Evolutionary conservation across 2,113 vertebrate genomes (phyloP), one percentile per base, ranked within the genome.

Genomic region (Syngnathus scovelli): DNA sequence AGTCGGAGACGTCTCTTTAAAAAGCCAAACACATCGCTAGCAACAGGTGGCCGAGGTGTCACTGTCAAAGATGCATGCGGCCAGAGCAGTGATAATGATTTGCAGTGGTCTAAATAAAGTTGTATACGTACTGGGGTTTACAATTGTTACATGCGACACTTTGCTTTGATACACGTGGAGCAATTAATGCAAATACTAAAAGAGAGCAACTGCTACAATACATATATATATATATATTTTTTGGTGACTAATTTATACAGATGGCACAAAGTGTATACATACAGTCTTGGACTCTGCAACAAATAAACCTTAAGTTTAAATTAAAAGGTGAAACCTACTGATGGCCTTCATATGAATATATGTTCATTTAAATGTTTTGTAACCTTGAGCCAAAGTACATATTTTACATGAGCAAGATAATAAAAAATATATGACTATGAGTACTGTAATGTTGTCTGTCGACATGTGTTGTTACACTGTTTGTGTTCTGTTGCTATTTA

Each of bases 41-140:
- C 87, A 89, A 90, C 91, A 90, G 87, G 86, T 90, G 84, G 60
- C 18, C 9, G 49, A 70, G 39, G 27, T 44, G 61, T 62, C 61
- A 44, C 6, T n/a, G 19, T 13, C 54, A 9, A 33, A 23, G 61
- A 41, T 21, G 63, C 6, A 77, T 75, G 55, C 7, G 4, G 11
- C 21, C 37, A 9, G 8, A 4, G 12, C 9, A 39, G 36, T 23
- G 11, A 7, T 72, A 48, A 77, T 69, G 33, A 37, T 74, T 69
- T 74, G 19, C 27, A 12, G 71, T 16, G 59, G 55, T 58, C 6
- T 36, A 58, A 58, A 58, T 58, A 58, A 58, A 58, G 55, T 13
- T 15, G 27, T 7, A 36, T 58, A 36, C 36, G 55, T 7, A 36
- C 13, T 13, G 54, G 12, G 54, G 54, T 55, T 55, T 55, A 33